Percentiles rank a stretch among this genome's conserved stretches.
These are phyloP conservation scores for Hybos culiciformis DNA, from an alignment of 2,888 invertebrate genomes.

Conservation along the genomic window DNA sequence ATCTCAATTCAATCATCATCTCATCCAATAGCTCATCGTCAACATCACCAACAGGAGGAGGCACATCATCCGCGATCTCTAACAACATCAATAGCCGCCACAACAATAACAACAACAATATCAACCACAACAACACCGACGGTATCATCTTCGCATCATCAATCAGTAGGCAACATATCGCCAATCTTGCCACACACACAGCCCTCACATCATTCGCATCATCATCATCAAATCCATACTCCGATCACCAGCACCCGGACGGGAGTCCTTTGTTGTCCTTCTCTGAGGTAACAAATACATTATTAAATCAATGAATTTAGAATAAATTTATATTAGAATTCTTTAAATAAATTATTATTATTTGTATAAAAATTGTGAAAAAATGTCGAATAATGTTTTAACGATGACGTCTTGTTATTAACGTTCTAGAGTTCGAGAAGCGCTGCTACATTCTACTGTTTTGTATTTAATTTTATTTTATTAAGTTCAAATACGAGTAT, in stretches of 20 bases:
- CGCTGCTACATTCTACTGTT: too few relatives aligned
- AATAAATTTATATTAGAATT: neutral
- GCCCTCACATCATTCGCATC: conserved; percentile 37
- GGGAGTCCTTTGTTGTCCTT: conserved; percentile 62
- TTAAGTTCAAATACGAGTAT: too few relatives aligned
- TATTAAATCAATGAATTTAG: conserved; percentile 46
- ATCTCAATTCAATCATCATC: conserved; percentile 12
- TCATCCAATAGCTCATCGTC: conserved; percentile 15
- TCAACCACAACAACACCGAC: conserved; percentile 14
- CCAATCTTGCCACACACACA: conserved; percentile 36
- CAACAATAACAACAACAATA: conserved; percentile 23
- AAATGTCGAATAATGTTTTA: too few relatives aligned
- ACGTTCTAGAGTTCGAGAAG: too few relatives aligned
- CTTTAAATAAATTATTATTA: too few relatives aligned
- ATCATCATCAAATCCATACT: conserved; percentile 38
- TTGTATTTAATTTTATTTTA: too few relatives aligned
- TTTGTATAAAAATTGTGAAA: too few relatives aligned
- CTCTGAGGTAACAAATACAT: conserved; percentile 64
- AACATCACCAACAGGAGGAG: conserved; percentile 15
- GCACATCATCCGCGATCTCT: conserved; percentile 13
- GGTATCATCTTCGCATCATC: conserved; percentile 22
- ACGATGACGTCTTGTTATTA: too few relatives aligned
- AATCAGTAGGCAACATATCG: conserved; percentile 31
- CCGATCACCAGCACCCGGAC: conserved; percentile 39
- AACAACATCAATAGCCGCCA: conserved; percentile 6